Base-by-base conservation (phyloP, 2,888 invertebrate species). In the Drepanosiphum platanoidis region DNA sequence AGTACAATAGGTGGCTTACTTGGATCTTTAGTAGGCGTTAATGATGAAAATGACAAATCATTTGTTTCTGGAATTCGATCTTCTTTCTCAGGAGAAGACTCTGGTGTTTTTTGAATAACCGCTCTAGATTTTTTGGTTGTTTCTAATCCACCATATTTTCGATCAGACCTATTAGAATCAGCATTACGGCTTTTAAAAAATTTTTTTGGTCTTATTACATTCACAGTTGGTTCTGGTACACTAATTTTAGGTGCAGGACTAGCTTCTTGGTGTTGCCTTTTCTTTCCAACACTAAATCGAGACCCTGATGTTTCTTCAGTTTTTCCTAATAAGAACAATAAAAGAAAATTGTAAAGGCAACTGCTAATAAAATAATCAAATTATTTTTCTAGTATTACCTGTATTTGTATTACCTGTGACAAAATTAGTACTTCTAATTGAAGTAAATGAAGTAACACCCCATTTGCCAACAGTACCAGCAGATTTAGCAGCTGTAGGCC, bases 381-480 rank as follows among this genome's bases (percentile, higher is more conserved):
- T 9, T 83, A 32, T 27, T 61, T 58, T 70, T 52, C 11, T 84
- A 46, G 30, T 64, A 74, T 66, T 75, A 84, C 70, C 84, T 61
- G 66, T 86, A 58, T 80, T 36, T 74, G 86, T 86, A 87, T 87
- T 86, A 88, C 88, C 88, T 83, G 88, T 86, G 36, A 87, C 87
- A 79, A 88, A 88, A 58, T 79, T 93, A 93, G 88, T 93, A 89
- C 94, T 96, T 88, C 97, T 92, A 87, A 96, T 94, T 5, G 96
- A 96, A 36, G 97, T 97, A 90, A 96, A 97, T 87, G 96, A 96
- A 89, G 96, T 96, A 90, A 96, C 95, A 88, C 97, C 97, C 96
- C 97, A 97, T 92, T 96, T 95, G 88, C 97, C 97, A 88, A 97
- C 94, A 52, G 95, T 96, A 87, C 96, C 97, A 88, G 96, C 95